Evolutionary conservation across 2,113 vertebrate species (phyloP).

Genomic region (Sphyrna mokarran): DNA sequence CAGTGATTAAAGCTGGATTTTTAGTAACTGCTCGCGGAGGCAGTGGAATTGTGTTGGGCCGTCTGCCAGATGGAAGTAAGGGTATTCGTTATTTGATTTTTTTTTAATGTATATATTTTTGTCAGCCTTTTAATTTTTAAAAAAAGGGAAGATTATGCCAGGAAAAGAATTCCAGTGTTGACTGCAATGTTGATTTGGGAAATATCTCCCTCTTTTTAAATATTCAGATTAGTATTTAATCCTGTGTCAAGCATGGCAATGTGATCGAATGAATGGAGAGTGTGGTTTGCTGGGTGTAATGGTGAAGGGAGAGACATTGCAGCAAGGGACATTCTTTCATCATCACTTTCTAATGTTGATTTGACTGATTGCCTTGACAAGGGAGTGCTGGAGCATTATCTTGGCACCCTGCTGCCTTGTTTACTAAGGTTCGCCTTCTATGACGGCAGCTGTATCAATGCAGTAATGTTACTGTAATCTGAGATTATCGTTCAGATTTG

Average conservation of each 20-base stretch:
- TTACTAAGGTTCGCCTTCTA: not conserved
- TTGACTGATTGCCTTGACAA: not conserved
- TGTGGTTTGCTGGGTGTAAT: not conserved
- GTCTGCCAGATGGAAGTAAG: constrained; percentile 79
- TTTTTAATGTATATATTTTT: not conserved
- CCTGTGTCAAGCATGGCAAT: not conserved
- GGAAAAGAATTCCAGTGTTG: not conserved
- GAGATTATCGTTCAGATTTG: not conserved
- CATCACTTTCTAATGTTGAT: not conserved
- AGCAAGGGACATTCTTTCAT: not conserved
- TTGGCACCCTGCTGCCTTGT: not conserved
- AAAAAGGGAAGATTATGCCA: not conserved
- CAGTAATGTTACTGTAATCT: not conserved
- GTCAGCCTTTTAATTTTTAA: not conserved
- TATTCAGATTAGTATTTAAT: not conserved
- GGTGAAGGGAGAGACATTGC: not conserved
- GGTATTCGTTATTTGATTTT: constrained; percentile 42
- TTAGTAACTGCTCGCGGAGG: constrained; percentile 88
- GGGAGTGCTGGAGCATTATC: not conserved
- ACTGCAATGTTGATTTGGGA: not conserved
- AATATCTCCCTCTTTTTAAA: not conserved
- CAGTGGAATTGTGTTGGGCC: constrained; percentile 83
- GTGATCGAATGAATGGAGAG: not conserved
- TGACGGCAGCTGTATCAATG: not conserved
- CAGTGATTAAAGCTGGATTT: constrained; percentile 90